These are phyloP conservation scores for Sapajus apella DNA, from an alignment of 2,113 vertebrate genomes.

Conservation along the genomic window DNA sequence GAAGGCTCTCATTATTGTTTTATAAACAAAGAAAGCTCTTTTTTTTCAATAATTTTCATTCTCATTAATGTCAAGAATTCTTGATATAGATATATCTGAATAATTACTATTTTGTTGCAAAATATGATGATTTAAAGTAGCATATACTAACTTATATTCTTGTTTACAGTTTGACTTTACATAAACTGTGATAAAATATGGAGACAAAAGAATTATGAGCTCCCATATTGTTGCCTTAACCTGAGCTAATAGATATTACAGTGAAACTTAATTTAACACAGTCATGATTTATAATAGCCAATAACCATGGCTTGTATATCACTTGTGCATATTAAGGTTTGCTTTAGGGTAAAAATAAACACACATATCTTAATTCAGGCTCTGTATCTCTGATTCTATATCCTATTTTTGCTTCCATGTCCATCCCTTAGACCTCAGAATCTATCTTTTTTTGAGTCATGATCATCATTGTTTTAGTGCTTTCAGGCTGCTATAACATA, in stretches of 20 bases:
- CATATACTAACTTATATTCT: background rate
- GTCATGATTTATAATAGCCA: slow-evolving; percentile 10
- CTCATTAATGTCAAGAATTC: slow-evolving; percentile 24
- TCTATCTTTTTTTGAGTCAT: background rate
- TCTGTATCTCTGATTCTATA: background rate
- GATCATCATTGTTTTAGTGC: background rate
- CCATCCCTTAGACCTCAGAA: background rate
- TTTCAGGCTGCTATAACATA: background rate
- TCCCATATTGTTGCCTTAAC: background rate
- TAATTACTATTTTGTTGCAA: slow-evolving; percentile 39
- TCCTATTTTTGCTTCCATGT: background rate
- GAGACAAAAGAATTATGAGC: background rate
- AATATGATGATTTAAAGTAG: slow-evolving; percentile 34
- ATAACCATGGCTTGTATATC: background rate
- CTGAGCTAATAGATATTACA: background rate
- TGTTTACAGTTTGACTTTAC: slow-evolving; percentile 46
- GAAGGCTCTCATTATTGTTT: background rate
- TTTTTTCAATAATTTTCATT: slow-evolving; percentile 25
- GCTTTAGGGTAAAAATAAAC: background rate
- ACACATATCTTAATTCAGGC: too few species aligned
- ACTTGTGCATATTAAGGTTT: background rate
- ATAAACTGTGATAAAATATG: slow-evolving; percentile 40
- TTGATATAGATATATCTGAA: slow-evolving; percentile 53
- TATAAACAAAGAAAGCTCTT: background rate
- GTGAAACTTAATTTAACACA: background rate